Conservation (phyloP, 2,888 invertebrate genomes). For the Hesperia comma region DNA sequence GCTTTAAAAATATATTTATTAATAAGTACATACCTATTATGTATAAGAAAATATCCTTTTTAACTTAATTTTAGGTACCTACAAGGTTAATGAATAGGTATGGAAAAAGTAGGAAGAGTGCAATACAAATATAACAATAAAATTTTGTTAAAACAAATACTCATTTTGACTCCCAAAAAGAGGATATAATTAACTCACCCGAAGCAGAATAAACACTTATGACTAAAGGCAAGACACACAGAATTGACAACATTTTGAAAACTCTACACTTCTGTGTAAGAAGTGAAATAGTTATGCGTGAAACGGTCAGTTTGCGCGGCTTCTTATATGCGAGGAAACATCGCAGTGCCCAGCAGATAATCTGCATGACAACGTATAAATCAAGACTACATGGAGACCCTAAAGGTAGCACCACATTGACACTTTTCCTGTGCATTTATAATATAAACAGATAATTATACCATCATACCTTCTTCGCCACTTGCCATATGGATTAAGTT, state of each 20-base stretch:
- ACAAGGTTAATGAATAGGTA: too few relatives aligned
- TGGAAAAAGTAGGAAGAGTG: too few relatives aligned
- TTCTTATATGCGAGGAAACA: constrained; percentile 16
- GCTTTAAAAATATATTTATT: too few relatives aligned
- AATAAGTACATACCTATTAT: too few relatives aligned
- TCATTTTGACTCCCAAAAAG: not conserved
- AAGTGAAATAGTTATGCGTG: constrained; percentile 20
- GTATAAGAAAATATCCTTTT: too few relatives aligned
- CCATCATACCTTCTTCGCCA: too few relatives aligned
- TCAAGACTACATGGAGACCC: not conserved
- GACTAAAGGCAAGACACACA: constrained; percentile 59
- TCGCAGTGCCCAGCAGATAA: not conserved
- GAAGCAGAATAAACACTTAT: constrained; percentile 54
- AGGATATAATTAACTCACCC: constrained; percentile 52
- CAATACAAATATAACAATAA: not conserved
- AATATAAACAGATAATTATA: not conserved
- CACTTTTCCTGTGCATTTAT: not conserved
- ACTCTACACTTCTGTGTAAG: constrained; percentile 17
- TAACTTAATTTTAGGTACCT: too few relatives aligned
- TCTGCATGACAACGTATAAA: not conserved
- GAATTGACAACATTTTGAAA: constrained; percentile 51
- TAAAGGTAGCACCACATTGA: not conserved
- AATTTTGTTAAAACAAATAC: not conserved
- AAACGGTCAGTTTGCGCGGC: not conserved
- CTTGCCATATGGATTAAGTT: too few relatives aligned